Conservation (phyloP, 2,888 invertebrate genomes). For the Didymodactylos carnosus region DNA sequence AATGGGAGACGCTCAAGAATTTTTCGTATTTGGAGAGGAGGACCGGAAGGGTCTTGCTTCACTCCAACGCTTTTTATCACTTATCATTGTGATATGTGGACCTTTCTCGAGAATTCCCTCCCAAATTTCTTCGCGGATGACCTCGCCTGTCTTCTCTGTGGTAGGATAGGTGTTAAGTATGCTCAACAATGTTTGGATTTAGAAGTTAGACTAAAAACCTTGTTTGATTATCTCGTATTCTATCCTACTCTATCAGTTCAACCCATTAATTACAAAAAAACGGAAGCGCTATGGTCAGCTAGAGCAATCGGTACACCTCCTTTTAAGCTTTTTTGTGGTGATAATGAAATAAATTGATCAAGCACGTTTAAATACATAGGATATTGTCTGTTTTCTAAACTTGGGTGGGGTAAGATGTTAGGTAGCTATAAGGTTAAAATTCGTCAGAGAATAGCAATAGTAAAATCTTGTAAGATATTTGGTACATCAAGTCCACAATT, state of each 20-base stretch:
- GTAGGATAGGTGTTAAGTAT: not conserved
- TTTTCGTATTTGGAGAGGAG: not conserved
- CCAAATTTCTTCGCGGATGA: not conserved
- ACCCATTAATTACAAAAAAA: not conserved
- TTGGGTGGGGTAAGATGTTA: not conserved
- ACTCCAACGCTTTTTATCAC: not conserved
- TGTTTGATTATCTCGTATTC: not conserved
- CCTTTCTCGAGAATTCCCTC: not conserved
- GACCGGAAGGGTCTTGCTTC: not conserved
- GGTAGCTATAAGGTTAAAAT: not conserved
- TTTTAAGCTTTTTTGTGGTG: not conserved
- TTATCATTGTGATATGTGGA: not conserved
- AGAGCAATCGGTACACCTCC: not conserved
- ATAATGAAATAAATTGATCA: not conserved
- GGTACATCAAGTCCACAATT: not conserved
- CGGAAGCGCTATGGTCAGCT: not conserved
- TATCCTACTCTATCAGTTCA: not conserved
- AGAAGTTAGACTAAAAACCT: not conserved
- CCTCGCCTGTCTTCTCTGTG: not conserved
- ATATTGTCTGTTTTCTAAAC: not conserved
- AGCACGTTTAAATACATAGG: not conserved
- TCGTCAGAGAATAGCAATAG: not conserved
- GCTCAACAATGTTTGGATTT: not conserved
- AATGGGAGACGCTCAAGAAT: not conserved
- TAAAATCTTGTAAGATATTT: not conserved